Base-by-base conservation (phyloP, 53 echinoderm and acorn worm species). In the Temnopleurus reevesii region DNA sequence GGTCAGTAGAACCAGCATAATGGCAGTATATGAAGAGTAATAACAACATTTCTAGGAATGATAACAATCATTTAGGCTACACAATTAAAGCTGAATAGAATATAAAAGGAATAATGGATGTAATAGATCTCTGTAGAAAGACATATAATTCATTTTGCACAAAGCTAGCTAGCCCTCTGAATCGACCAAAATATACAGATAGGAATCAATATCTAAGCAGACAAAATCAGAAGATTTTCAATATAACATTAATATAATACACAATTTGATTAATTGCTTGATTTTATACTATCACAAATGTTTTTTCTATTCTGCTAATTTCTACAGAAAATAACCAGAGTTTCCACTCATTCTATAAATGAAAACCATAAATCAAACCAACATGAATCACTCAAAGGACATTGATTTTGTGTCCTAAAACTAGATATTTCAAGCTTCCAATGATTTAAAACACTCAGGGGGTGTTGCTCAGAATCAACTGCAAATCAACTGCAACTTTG, bases 131-230 rank as follows among this genome's bases (percentile, higher is more conserved):
- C 79, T 79, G 79, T 28, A 46, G 79, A 79, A 79, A 79, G 79
- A 79, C 79, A 27, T 30, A 9, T 0, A 46, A 79, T 38, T 79
- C 56, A 83, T 55, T 83, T 83, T 83, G 55, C 56, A 56, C 83
- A 83, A 49, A 17, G 10, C n/a, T 8, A 71, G n/a, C 15, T 59
- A 49, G 28, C 27, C 51, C 31, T 83, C 83, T 83, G 54, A 83
- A 83, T 83, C 56, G 55, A 83, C 79, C 83, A 83, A 83, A 83
- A 83, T 83, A 15, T 83, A 83, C 83, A 83, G 83, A 83, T 80
- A 80, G 2, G 19, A 51, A 29, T 49, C 80, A n/a, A n/a, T n/a
- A n/a, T 49, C 28, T 27, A 80, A 49, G 47, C 27, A 80, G 27
- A 35, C 27, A 24, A 26, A 80, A 17, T 24, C 26, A 79, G 28